Percentiles rank a stretch among this genome's conserved stretches.
phyloP scores from a whole-genome alignment of 2,797 vertebrate genomes.

The Meriones psammophilus region DNA sequence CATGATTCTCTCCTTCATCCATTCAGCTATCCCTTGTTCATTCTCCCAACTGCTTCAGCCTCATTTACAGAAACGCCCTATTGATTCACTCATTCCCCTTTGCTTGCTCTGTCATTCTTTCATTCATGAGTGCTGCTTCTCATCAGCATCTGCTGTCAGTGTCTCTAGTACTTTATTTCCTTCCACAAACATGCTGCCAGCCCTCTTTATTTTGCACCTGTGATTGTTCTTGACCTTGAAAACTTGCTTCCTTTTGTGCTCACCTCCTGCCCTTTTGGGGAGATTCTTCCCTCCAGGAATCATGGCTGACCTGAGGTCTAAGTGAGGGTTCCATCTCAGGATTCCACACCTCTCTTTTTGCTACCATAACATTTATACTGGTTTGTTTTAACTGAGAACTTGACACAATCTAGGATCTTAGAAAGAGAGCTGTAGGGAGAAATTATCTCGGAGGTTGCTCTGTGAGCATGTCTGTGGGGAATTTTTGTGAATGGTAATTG shows the following conservation, averaged over 20 bases:
- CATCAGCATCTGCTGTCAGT: neutral
- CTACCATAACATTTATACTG: neutral
- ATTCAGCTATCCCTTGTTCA: neutral
- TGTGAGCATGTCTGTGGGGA: neutral
- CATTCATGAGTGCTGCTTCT: neutral
- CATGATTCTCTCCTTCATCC: neutral
- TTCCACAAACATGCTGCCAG: rapidly evolving
- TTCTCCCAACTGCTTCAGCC: neutral
- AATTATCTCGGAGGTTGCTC: neutral
- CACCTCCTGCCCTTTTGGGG: rapidly evolving
- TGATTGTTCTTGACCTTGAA: neutral
- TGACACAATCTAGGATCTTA: neutral
- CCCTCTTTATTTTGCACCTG: neutral
- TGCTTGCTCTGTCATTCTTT: neutral
- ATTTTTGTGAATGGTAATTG: neutral
- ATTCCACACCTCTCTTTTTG: neutral
- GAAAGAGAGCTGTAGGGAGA: neutral
- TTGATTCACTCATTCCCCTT: neutral
- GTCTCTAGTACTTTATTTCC: neutral
- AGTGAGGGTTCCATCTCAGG: neutral
- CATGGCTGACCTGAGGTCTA: neutral
- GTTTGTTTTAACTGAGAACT: neutral
- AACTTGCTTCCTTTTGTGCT: neutral
- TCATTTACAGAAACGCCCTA: neutral
- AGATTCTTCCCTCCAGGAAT: neutral